Evolutionary conservation across 2,113 vertebrate species (phyloP), one percentile per base, ranked within the genome.

Genomic region (Setophaga coronata): DNA sequence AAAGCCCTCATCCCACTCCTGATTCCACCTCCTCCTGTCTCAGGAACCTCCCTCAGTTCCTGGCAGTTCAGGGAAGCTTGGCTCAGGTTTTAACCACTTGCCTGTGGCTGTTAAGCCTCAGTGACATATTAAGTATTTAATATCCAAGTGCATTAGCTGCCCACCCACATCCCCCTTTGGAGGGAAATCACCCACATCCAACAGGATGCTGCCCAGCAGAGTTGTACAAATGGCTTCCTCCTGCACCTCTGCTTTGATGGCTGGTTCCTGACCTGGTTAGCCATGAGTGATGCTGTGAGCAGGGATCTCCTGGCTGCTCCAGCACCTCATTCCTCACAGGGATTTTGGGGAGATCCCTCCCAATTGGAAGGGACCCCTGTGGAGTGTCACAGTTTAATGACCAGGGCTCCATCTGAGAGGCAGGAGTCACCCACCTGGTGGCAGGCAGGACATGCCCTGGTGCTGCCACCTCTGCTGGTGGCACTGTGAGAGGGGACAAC

Each of bases 1-100:
- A 10, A 25, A 2, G 12, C 1, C n/a, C 9, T 1, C 0, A 5
- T 14, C 0, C 2, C 10, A 0, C 80, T 54, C 72, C 29, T 1
- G 29, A 0, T 28, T 12, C 10, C 7, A 9, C 6, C 10, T 12
- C 40, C 83, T 25, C 0, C 4, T 10, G 28, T 20, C 83, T 57
- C 10, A 0, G 29, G 61, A 56, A 1, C 66, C 43, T 12, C 14
- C 6, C 57, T 17, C 19, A 15, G 36, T 11, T 51, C 70, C 54
- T 18, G 3, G 43, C 0, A 18, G 34, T 10, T 82, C 31, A 12
- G 54, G 67, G 84, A 21, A 79, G 87, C 71, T 64, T 40, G 47
- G 79, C 70, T 85, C 51, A 29, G 82, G 29, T 93, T 93, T 70
- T 66, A 93, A 69, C 61, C 72, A 0, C 82, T 53, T 23, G 56